phyloP scores from a whole-genome alignment of 2,113 vertebrate genomes.

The Oryzias melastigma region DNA sequence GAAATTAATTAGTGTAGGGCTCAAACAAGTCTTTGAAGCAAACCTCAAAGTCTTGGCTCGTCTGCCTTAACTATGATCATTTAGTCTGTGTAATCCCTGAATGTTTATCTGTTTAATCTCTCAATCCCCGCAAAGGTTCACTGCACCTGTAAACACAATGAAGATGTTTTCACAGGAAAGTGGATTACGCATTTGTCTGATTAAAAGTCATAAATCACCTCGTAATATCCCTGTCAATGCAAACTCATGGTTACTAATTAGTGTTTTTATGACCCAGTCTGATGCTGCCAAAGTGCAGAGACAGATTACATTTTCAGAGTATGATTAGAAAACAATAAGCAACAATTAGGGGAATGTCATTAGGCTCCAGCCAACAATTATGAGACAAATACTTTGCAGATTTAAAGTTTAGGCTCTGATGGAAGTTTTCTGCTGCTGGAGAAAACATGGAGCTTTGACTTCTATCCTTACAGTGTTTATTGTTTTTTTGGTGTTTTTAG shows the following conservation, averaged over 20 bases:
- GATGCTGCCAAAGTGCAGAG: slow-evolving; percentile 34
- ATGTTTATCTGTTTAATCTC: slow-evolving; percentile 37
- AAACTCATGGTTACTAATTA: slow-evolving; percentile 50
- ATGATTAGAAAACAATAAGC: slow-evolving; percentile 42
- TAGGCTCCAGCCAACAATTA: slow-evolving; percentile 23
- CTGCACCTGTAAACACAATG: slow-evolving; percentile 54
- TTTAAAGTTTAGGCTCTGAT: slow-evolving; percentile 18
- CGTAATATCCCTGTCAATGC: slow-evolving; percentile 43
- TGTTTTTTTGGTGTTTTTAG: no score
- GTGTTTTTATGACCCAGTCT: slow-evolving; percentile 40
- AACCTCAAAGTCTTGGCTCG: slow-evolving; percentile 11
- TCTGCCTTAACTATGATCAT: slow-evolving; percentile 3
- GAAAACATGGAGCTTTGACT: no score
- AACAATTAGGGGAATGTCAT: slow-evolving; percentile 50
- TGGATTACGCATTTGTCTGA: slow-evolving; percentile 48
- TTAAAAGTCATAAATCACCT: slow-evolving; percentile 56
- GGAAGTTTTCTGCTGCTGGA: neutral
- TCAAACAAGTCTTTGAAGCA: slow-evolving; percentile 14
- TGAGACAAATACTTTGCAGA: slow-evolving; percentile 21
- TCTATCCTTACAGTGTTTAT: no score
- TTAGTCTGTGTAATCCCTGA: slow-evolving; percentile 22
- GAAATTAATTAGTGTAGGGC: slow-evolving; percentile 28
- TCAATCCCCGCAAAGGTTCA: slow-evolving; percentile 29
- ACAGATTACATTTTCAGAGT: slow-evolving; percentile 41
- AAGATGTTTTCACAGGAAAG: slow-evolving; percentile 52